Evolutionary conservation across 1,140 invertebrate species (phyloP).

Genomic region (Aphelenchoides besseyi): DNA sequence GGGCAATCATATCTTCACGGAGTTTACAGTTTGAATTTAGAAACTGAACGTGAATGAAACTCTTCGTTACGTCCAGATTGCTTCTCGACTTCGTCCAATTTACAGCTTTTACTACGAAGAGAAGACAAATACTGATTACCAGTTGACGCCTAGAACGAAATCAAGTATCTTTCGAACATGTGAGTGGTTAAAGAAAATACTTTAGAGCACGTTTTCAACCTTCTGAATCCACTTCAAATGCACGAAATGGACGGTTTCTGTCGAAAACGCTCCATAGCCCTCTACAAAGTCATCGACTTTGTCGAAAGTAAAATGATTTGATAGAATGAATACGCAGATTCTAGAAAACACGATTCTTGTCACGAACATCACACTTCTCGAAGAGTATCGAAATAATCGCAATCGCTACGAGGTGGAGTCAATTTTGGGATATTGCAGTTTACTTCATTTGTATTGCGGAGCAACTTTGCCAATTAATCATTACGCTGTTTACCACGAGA

Average conservation of each 20-base stretch:
- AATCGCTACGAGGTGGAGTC: not conserved
- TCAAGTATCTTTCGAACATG: too few species aligned
- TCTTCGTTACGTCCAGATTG: not conserved
- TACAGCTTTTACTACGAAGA: not conserved
- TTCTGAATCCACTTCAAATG: not conserved
- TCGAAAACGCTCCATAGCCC: not conserved
- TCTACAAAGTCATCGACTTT: not conserved
- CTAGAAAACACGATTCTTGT: conserved; percentile 1
- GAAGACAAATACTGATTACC: not conserved
- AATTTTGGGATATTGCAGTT: not conserved
- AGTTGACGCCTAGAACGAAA: not conserved
- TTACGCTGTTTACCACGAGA: conserved; percentile 3
- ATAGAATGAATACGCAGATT: not conserved
- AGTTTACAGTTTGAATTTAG: too few species aligned
- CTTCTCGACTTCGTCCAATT: not conserved
- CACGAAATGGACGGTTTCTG: not conserved
- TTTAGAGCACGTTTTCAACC: conserved; percentile 7
- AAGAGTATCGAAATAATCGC: conserved; percentile 6
- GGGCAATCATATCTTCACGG: too few species aligned
- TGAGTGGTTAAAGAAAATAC: not conserved
- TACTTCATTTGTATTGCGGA: not conserved
- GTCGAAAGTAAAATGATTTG: not conserved
- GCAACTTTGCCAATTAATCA: not conserved
- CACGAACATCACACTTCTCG: not conserved
- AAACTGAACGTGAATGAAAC: too few species aligned